These are phyloP conservation scores for Theristicus caerulescens DNA, from an alignment of 2,113 vertebrate genomes.

Conservation along the genomic window DNA sequence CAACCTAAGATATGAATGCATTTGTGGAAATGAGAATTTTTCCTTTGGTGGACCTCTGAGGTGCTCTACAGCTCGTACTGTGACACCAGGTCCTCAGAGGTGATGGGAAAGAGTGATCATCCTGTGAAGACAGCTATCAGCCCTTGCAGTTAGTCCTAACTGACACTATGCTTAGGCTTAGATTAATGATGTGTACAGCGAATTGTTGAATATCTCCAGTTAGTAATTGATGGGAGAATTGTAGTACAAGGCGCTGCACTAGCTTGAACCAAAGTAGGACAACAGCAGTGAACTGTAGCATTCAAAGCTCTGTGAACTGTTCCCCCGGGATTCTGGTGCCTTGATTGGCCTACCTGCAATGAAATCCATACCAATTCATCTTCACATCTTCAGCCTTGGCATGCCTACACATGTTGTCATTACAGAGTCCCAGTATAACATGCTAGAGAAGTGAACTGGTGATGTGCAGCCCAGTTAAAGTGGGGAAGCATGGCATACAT, in stretches of 20 bases:
- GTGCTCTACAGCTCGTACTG: neutral
- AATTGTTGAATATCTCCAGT: neutral
- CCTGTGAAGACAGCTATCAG: neutral
- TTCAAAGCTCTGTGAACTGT: neutral
- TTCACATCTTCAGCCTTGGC: neutral
- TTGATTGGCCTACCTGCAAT: neutral
- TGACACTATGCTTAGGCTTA: neutral
- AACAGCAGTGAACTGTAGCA: neutral
- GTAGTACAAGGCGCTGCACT: too few relatives aligned
- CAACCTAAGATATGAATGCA: neutral
- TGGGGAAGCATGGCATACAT: neutral
- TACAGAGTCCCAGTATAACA: too few relatives aligned
- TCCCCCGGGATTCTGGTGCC: neutral
- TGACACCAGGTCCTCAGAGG: neutral
- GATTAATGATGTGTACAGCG: neutral
- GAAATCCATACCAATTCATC: neutral
- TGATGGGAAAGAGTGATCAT: neutral
- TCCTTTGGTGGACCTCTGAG: neutral
- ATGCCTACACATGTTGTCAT: rapidly evolving
- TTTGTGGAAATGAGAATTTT: neutral
- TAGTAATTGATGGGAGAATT: neutral
- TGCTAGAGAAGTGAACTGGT: neutral
- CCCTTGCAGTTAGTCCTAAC: neutral
- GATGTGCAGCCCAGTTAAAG: neutral
- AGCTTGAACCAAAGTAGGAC: neutral